Percentiles rank a stretch among this genome's conserved stretches.
These are phyloP conservation scores for Tupiocoris notatus DNA, from an alignment of 2,888 invertebrate species.

Conservation along the genomic window DNA sequence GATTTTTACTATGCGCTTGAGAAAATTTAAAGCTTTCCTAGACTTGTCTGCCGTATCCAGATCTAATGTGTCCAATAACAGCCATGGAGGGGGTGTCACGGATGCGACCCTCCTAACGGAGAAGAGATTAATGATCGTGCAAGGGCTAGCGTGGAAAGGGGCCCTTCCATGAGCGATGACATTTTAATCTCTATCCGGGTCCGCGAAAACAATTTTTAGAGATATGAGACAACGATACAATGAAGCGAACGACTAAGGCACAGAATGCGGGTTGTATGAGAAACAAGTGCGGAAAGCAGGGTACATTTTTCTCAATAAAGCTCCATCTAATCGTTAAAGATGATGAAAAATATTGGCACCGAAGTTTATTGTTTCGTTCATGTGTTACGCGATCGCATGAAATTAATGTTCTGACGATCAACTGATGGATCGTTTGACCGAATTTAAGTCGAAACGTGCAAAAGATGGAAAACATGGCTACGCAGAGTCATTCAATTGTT, in stretches of 20 bases:
- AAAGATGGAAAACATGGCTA: no score
- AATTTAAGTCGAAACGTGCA: no score
- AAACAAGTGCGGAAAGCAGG: background rate
- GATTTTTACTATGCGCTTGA: no score
- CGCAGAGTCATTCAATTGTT: no score
- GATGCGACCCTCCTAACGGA: background rate
- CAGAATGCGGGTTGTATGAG: background rate
- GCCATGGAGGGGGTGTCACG: background rate
- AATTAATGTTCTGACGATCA: no score
- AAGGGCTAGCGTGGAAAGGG: background rate
- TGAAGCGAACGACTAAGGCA: background rate
- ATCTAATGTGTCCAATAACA: background rate
- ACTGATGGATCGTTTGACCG: no score
- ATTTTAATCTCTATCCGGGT: background rate
- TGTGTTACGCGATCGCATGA: no score
- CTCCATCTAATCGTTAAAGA: no score
- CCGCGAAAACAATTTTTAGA: background rate
- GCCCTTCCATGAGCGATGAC: constrained; percentile 5
- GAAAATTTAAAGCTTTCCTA: no score
- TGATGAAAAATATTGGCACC: no score
- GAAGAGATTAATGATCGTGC: background rate
- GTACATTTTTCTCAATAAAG: background rate
- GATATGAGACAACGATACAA: background rate
- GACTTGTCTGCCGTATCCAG: no score
- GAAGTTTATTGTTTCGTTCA: no score